Evolutionary conservation across 2,888 invertebrate species (phyloP), one percentile per base, ranked within the genome.

Genomic region (Scotopteryx bipunctaria): DNA sequence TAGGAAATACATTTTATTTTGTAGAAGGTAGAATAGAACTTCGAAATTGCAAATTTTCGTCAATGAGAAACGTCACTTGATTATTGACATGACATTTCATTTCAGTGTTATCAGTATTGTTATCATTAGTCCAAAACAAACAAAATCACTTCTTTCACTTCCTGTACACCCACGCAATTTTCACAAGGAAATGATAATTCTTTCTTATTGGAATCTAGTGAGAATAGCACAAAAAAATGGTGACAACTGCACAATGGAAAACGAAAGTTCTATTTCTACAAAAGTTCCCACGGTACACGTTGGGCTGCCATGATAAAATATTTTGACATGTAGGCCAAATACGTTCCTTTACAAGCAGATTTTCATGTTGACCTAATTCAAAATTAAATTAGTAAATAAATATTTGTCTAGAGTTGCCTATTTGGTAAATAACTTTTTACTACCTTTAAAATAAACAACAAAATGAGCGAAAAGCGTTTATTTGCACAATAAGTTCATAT

Each of bases 41-140:
- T 76, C 71, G 66, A 76, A 82, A 76, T 76, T 71, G 71, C 66
- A 70, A 80, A 76, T 79, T 80, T 80, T 76, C 70, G 64, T 61
- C 72, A 79, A 80, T 72, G 71, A 78, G 73, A 86, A 85, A 89
- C 87, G 88, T 88, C 89, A 89, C 81, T 78, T 72, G 75, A 15
- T 75, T 75, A 73, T 74, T 81, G 83, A 83, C 82, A 82, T 81
- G 83, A 83, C 82, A 82, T 78, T 75, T 76, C 67, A 63, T 59
- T 71, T 66, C 77, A 78, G 77, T 77, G 76, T 77, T 78, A 76
- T 78, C 78, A 79, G 67, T 69, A 53, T 37, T 38, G 36, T 46
- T 55, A 71, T 68, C 73, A 73, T 31, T 41, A 42, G 45, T 35
- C 48, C 61, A 14, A 59, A 54, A 59, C 61, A 62, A 61, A 43